Conservation (phyloP, 2,113 vertebrate species). For the Ceyx cyanopectus region DNA sequence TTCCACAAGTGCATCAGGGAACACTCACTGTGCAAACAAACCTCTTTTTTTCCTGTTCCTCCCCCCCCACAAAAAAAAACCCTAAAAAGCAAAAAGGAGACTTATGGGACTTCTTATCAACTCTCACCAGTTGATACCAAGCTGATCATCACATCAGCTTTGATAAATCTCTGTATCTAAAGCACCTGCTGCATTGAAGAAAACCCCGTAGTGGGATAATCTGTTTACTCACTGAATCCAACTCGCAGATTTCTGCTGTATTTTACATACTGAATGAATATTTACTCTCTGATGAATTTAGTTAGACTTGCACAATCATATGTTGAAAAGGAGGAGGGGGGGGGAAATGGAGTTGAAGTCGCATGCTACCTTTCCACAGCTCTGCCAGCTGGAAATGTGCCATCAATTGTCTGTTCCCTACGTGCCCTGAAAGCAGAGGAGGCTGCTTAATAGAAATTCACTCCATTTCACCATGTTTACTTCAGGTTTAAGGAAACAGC, state of each 20-base stretch:
- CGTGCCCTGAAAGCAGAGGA: slow-evolving; percentile 33
- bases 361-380: slow-evolving; percentile 44
- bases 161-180: background rate
- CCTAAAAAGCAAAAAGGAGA: background rate
- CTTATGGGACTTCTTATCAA: background rate
- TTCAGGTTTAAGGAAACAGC: slow-evolving; percentile 4
- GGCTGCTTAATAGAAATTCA: slow-evolving; percentile 52
- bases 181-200: background rate
- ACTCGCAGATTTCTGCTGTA: background rate
- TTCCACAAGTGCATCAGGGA: background rate
- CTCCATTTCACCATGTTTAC: slow-evolving; percentile 43
- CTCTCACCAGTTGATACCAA: background rate
- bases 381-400: slow-evolving; percentile 64
- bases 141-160: background rate
- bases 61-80: rapidly evolving
- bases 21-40: background rate
- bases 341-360: background rate
- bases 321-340: background rate
- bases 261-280: slow-evolving; percentile 24
- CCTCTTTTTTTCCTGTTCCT: background rate
- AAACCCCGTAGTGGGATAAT: background rate
- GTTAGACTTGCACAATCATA: slow-evolving; percentile 41
- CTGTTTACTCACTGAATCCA: slow-evolving; percentile 4
- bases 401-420: slow-evolving; percentile 58
- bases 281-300: slow-evolving; percentile 41